phyloP scores from a whole-genome alignment of 2,888 invertebrate genomes.

The Pediacus dermestoides region DNA sequence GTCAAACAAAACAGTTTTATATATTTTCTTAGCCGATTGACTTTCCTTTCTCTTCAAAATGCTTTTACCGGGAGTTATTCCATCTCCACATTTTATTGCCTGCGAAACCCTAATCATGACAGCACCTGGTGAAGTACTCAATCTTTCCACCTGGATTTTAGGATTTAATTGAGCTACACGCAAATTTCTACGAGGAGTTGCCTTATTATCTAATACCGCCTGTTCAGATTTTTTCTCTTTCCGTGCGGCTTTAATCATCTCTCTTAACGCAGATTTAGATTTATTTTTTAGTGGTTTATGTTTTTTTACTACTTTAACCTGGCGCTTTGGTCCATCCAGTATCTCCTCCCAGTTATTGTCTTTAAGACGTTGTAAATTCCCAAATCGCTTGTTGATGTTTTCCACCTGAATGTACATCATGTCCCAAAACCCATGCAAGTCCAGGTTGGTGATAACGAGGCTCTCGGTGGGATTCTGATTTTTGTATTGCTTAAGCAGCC shows the following conservation, averaged over 20 bases:
- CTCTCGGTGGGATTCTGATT: slow-evolving; percentile 50
- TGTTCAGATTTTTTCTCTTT: slow-evolving; percentile 22
- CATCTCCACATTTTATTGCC: slow-evolving; percentile 28
- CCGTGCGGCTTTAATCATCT: slow-evolving; percentile 36
- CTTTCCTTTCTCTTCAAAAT: slow-evolving; percentile 31
- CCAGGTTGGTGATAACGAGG: slow-evolving; percentile 58
- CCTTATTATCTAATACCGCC: slow-evolving; percentile 11
- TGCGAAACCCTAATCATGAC: slow-evolving; percentile 36
- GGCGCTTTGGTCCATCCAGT: slow-evolving; percentile 27
- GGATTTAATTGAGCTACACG: slow-evolving; percentile 18
- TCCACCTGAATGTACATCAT: slow-evolving; percentile 75
- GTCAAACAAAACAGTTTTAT: slow-evolving; percentile 30
- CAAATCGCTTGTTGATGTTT: slow-evolving; percentile 61
- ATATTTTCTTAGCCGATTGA: slow-evolving; percentile 24
- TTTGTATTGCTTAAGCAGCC: slow-evolving; percentile 45
- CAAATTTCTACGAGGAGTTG: slow-evolving; percentile 17
- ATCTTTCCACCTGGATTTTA: slow-evolving; percentile 12
- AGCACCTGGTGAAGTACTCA: slow-evolving; percentile 35
- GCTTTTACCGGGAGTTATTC: slow-evolving; percentile 33
- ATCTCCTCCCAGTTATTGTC: slow-evolving; percentile 55
- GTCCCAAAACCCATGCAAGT: slow-evolving; percentile 87
- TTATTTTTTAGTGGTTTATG: no score
- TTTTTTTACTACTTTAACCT: slow-evolving; percentile 1
- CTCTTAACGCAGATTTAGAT: slow-evolving; percentile 32
- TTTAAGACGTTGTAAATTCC: slow-evolving; percentile 50